These are phyloP conservation scores for Eumerus sabulonum DNA, from an alignment of 2,888 invertebrate genomes.

Conservation along the genomic window DNA sequence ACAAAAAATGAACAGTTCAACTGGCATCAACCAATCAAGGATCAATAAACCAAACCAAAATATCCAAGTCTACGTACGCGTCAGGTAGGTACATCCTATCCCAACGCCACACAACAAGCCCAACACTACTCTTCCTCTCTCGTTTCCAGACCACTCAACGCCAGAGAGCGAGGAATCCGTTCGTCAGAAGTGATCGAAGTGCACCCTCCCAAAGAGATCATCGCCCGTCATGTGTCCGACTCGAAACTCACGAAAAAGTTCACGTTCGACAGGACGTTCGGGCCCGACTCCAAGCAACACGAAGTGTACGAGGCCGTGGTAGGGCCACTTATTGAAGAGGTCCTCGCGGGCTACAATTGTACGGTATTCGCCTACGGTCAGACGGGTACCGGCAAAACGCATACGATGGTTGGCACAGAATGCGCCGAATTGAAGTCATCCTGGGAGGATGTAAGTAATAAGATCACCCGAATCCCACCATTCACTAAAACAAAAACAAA, in stretches of 20 bases:
- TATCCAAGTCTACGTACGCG: conserved; percentile 92
- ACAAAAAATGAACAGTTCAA: conserved; percentile 53
- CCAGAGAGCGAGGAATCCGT: conserved; percentile 84
- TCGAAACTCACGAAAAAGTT: conserved; percentile 87
- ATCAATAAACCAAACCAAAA: conserved; percentile 82
- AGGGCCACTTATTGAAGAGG: conserved; percentile 93
- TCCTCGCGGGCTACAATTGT: conserved; percentile 96
- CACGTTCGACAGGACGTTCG: conserved; percentile 92
- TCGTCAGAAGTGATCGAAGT: conserved; percentile 86
- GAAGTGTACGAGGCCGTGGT: conserved; percentile 94
- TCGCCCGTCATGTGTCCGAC: conserved; percentile 82
- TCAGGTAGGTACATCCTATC: conserved; percentile 84
- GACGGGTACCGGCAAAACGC: conserved; percentile 97
- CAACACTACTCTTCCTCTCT: neutral
- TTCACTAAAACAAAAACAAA: too few species aligned
- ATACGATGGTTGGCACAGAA: conserved; percentile 95
- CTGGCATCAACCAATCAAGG: conserved; percentile 33
- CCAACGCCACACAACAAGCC: too few species aligned
- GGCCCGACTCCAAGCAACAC: conserved; percentile 88
- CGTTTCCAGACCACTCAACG: conserved; percentile 86
- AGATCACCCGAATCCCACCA: too few species aligned
- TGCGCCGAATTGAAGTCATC: conserved; percentile 81
- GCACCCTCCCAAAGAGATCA: conserved; percentile 83
- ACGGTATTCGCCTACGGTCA: conserved; percentile 98
- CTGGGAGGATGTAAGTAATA: conserved; percentile 86